phyloP scores from a whole-genome alignment of 2,888 invertebrate genomes.

The Caradrina clavipalpis region DNA sequence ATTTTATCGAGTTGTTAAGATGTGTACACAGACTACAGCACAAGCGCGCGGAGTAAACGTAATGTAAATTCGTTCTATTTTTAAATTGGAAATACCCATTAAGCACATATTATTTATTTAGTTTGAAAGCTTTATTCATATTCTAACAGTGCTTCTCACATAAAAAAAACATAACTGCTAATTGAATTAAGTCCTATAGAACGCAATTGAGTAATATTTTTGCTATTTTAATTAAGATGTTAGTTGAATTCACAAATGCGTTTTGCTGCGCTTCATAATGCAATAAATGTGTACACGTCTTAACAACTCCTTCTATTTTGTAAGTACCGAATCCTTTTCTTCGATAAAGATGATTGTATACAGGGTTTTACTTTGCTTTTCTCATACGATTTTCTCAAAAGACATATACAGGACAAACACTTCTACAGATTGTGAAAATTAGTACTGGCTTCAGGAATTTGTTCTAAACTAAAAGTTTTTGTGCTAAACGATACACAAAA shows the following conservation, averaged over 20 bases:
- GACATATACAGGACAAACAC: slow-evolving; percentile 28
- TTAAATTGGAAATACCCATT: no score
- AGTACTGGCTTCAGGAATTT: slow-evolving; percentile 75
- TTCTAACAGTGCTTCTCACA: no score
- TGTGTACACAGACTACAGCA: neutral
- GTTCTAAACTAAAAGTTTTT: neutral
- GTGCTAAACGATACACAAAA: neutral
- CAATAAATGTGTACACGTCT: neutral
- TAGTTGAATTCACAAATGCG: no score
- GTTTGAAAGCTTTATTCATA: no score
- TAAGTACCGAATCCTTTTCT: neutral
- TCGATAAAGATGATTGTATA: neutral
- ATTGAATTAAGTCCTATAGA: no score
- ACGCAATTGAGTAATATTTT: neutral
- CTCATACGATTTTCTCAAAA: slow-evolving; percentile 72
- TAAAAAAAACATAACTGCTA: no score
- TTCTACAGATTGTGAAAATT: slow-evolving; percentile 54
- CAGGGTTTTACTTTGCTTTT: slow-evolving; percentile 67
- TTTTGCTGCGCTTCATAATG: neutral
- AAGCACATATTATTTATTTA: no score
- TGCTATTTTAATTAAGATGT: neutral
- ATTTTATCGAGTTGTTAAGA: neutral
- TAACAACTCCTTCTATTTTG: neutral
- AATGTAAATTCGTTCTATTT: no score
- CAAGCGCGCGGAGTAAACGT: no score